Percentiles rank a stretch among this genome's conserved stretches.
Evolutionary conservation across 2,113 vertebrate species (phyloP).

Genomic region (Noctilio leporinus): DNA sequence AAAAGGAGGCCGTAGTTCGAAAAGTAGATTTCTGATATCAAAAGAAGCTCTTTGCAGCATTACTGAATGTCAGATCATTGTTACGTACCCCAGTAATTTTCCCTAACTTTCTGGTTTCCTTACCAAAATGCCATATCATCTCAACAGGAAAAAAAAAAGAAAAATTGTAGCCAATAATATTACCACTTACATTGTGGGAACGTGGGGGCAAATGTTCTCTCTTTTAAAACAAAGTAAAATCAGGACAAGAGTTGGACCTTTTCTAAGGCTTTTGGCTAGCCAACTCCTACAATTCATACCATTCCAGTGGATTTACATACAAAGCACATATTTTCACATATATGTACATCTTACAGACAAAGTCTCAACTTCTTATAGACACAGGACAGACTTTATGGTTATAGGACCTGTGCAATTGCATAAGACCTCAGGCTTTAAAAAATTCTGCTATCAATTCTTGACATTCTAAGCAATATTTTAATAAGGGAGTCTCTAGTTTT

Average conservation of each 20-base stretch:
- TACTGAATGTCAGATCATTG: background rate
- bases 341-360: background rate
- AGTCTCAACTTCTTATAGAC: background rate
- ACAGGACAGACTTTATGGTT: background rate
- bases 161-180: background rate
- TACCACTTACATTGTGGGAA: background rate
- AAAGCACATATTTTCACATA: background rate
- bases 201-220: background rate
- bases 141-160: background rate
- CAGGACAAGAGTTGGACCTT: background rate
- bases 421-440: background rate
- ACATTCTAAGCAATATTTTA: background rate
- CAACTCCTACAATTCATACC: background rate
- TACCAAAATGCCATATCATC: background rate
- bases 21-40: background rate
- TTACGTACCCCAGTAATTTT: background rate
- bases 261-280: background rate
- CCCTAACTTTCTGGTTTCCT: background rate
- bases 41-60: background rate
- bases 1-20: background rate
- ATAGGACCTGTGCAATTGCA: rapidly evolving
- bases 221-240: background rate
- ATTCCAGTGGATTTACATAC: rapidly evolving
- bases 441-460: background rate
- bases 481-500: background rate